These are phyloP conservation scores for Tragelaphus scriptus DNA, from an alignment of 2,113 vertebrate species.

Conservation along the genomic window DNA sequence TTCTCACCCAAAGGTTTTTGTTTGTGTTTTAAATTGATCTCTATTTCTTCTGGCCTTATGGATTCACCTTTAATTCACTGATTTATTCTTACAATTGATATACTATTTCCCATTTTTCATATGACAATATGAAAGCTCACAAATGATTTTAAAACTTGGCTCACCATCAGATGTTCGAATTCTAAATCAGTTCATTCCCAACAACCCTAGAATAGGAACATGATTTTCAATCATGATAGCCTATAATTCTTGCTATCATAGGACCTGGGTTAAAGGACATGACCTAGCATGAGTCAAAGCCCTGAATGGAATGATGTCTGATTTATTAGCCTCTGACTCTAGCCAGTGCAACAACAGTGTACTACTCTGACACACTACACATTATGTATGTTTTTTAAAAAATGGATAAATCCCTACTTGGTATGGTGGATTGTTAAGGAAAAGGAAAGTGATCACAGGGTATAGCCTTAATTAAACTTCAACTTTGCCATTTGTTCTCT, in stretches of 20 bases:
- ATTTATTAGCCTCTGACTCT: neutral
- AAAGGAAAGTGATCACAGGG: slow-evolving; percentile 71
- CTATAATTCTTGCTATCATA: neutral
- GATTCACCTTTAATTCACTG: slow-evolving; percentile 12
- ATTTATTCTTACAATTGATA: neutral
- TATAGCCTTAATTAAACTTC: slow-evolving; percentile 78
- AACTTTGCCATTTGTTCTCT: slow-evolving; percentile 74
- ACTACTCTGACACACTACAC: no score
- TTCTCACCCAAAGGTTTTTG: neutral
- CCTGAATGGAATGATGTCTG: neutral
- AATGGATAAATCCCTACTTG: slow-evolving; percentile 75
- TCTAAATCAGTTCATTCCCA: neutral
- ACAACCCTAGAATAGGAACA: neutral
- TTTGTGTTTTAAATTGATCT: neutral
- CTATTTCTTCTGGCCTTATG: neutral
- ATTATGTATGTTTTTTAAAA: slow-evolving; percentile 69
- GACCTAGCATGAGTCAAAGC: neutral
- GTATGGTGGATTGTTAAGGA: slow-evolving; percentile 77
- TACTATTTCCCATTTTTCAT: neutral
- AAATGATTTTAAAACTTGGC: neutral
- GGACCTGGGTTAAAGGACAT: neutral
- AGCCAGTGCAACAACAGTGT: neutral
- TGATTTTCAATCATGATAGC: neutral
- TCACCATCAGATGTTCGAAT: neutral
- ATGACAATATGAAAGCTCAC: neutral